Conservation (phyloP, 2,113 vertebrate species). For the Podiceps cristatus region DNA sequence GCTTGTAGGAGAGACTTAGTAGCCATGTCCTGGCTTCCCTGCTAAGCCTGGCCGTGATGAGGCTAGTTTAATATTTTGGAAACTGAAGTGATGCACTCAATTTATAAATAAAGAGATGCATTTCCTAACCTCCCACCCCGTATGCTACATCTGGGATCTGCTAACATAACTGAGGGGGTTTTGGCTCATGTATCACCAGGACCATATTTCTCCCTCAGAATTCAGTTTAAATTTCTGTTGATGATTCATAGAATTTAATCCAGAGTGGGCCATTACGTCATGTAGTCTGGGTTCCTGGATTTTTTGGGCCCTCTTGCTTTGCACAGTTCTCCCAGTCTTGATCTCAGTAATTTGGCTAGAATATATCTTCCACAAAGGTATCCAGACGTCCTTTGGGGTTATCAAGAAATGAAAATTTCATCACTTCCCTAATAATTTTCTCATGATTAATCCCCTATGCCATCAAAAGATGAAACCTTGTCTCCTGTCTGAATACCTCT, state of each 20-base stretch:
- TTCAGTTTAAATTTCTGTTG: neutral
- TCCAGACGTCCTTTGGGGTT: neutral
- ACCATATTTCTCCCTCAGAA: neutral
- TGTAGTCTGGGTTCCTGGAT: neutral
- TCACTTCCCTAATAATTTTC: neutral
- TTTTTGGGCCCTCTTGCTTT: neutral
- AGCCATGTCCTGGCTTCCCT: neutral
- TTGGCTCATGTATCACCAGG: neutral
- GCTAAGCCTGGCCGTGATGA: neutral
- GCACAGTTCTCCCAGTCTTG: neutral
- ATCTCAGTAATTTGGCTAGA: neutral
- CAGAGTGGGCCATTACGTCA: neutral
- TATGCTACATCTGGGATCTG: neutral
- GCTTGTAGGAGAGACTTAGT: neutral
- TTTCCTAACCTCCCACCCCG: slow-evolving; percentile 5
- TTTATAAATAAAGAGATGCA: neutral
- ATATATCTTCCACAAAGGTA: fast-evolving
- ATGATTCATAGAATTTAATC: neutral
- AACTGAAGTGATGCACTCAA: neutral
- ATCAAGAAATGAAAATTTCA: neutral
- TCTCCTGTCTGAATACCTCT: neutral
- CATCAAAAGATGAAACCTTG: neutral
- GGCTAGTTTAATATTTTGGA: neutral
- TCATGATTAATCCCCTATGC: neutral
- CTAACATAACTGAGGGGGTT: neutral